A percentile compares a stretch with the other conserved stretches of the same genome.
Conservation (phyloP, 2,888 invertebrate genomes). For the Kryphioiulus occultus region DNA sequence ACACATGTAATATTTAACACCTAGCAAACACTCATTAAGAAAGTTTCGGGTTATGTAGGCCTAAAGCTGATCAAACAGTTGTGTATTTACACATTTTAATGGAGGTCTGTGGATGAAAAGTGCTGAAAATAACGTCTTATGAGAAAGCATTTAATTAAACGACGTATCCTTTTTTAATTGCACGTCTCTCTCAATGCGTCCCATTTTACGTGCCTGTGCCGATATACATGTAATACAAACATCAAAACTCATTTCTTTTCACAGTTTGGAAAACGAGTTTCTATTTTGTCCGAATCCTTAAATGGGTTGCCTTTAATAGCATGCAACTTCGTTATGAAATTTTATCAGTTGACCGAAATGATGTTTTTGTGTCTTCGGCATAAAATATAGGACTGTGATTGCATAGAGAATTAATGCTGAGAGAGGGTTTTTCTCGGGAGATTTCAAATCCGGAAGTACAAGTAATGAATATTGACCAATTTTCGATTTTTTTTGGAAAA, state of each 20-base stretch:
- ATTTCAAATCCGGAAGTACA: neutral
- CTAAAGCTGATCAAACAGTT: neutral
- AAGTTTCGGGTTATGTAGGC: neutral
- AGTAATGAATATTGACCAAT: neutral
- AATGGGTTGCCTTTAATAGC: neutral
- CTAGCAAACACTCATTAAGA: neutral
- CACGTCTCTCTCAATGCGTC: constrained; percentile 2
- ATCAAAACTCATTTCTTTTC: neutral
- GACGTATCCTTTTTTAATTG: neutral
- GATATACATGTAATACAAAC: neutral
- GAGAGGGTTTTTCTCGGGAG: neutral
- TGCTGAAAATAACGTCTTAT: neutral
- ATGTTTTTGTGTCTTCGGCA: neutral
- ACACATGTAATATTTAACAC: constrained; percentile 9
- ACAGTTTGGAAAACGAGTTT: neutral
- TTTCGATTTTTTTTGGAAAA: neutral
- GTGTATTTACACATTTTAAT: neutral
- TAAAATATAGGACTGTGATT: neutral
- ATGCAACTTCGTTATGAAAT: neutral
- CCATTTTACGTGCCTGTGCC: neutral
- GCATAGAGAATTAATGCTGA: neutral
- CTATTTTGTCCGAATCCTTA: neutral
- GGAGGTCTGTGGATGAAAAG: neutral
- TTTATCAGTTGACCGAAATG: neutral
- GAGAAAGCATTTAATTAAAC: neutral